Base-by-base conservation (phyloP, 1,140 invertebrate species). In the Zaprionus davidi region DNA sequence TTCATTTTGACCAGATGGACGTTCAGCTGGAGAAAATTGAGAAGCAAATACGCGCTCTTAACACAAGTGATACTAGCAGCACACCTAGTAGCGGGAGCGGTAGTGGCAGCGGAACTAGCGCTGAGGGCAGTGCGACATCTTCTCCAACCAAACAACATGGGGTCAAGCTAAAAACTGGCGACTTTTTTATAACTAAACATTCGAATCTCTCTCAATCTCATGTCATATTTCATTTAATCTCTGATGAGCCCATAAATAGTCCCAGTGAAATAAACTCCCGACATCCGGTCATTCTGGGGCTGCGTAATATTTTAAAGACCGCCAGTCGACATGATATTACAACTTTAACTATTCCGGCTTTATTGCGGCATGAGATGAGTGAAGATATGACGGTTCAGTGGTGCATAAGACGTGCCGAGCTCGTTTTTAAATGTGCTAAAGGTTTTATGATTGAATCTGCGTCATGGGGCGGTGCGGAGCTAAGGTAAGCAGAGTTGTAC, bases 401-500 rank as follows among this genome's bases (percentile, higher is more conserved):
- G 98, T 99, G 98, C 93, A 95, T 97, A 79, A 97, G 98, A 91
- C 93, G 99, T 81, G 98, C 98, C 0, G 99, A 99, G 93, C 93
- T 99, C 69, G 96, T 99, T 68, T 98, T 99, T 85, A 99, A 99
- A 93, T 99, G 99, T 94, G 97, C 99, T 20, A 99, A 99, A 94
- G 99, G 99, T 1, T 99, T 99, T 93, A 98, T 99, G 97, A 99
- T 99, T 92, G 99, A 99, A 94, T 98, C 98, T 95, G 96, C 97
- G 6, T 97, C 96, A 1, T 97, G 96, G 96, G 97, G 97, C 71
- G 97, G 97, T 20, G 96, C 97, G 13, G 97, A 98, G 92, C 95
- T 98, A 28, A 87, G 84, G 84, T 87, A 3, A 96, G 97, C 90
- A 5, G n/a, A 15, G 34, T 20, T 20, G 4, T 31, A 11, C 5